Evolutionary conservation across 2,113 vertebrate species (phyloP).

Genomic region (Pomatorhinus ruficollis): DNA sequence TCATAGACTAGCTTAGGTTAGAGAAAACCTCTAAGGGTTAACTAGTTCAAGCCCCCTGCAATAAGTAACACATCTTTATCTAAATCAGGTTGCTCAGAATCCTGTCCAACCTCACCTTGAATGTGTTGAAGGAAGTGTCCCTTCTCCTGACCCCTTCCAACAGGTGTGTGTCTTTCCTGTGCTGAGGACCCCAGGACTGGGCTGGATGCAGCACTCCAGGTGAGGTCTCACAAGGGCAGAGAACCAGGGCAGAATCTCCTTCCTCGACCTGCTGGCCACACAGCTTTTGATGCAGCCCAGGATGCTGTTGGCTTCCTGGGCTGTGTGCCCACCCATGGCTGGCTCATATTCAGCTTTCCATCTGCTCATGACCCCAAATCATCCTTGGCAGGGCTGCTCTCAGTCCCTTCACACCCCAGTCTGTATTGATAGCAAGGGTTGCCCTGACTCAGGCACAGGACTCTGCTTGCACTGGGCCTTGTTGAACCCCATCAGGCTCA

Average conservation of each 20-base stretch:
- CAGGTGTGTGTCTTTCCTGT: not conserved
- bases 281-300: not conserved
- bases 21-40: not conserved
- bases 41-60: not conserved
- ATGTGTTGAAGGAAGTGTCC: not conserved
- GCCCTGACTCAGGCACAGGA: not conserved
- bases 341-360: not conserved
- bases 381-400: not conserved
- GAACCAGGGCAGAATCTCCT: not conserved
- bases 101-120: not conserved
- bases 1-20: not conserved
- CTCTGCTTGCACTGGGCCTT: not conserved
- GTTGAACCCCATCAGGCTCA: not conserved
- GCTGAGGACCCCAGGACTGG: not conserved
- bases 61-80: not conserved
- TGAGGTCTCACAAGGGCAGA: not conserved
- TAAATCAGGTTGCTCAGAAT: not conserved
- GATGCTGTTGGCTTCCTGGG: not conserved
- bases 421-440: accelerated
- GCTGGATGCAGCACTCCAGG: not conserved
- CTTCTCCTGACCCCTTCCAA: not conserved
- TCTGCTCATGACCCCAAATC: no score
- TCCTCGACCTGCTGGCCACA: accelerated
- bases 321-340: accelerated
- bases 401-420: not conserved